Evolutionary conservation across 2,113 vertebrate genomes (phyloP), one percentile per base, ranked within the genome.

Genomic region (Dicaeum eximium): DNA sequence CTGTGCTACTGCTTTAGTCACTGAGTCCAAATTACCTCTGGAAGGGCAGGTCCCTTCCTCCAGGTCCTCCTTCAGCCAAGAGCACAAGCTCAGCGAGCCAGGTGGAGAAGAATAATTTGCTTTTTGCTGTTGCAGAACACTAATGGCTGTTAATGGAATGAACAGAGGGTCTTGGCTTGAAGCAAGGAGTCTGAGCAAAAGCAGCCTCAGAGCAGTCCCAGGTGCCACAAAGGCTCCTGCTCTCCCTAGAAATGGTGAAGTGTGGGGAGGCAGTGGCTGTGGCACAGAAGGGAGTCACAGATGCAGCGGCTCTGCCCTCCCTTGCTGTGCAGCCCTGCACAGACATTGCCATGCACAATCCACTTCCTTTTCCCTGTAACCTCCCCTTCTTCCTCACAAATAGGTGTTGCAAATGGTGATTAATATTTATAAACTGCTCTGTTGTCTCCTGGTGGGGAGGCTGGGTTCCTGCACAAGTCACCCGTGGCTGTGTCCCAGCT

Each of bases 361-460:
- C 25, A 54, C 53, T 45, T 2, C 13, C 30, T 54, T 65, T 20
- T 7, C 73, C 27, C 31, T 56, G 6, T 22, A 45, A 56, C 0
- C 0, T 58, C 38, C 56, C 24, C 14, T 47, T 27, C 51, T 72
- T 38, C 42, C 42, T 57, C 51, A 31, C 27, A 11, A 61, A n/a
- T 30, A 50, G 58, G 16, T 54, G 35, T 21, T 86, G 72, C 67
- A 82, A 73, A 62, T 69, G 1, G 1, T 47, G 47, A 73, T 94
- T 80, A 88, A 83, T 94, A 96, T 90, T 94, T 90, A 94, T 82
- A 47, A 85, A 62, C 7, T 9, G 22, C 60, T 90, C 50, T 90
- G 54, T 53, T 92, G n/a, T 70, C 75, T 90, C 31, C 93, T 91
- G n/a, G 45, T 12, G n/a, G 62, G 60, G 48, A 71, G 13, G 33